Percentiles rank a stretch among this genome's conserved stretches.
Evolutionary conservation across 2,797 vertebrate species (phyloP).

Genomic region (Melanogrammus aeglefinus): DNA sequence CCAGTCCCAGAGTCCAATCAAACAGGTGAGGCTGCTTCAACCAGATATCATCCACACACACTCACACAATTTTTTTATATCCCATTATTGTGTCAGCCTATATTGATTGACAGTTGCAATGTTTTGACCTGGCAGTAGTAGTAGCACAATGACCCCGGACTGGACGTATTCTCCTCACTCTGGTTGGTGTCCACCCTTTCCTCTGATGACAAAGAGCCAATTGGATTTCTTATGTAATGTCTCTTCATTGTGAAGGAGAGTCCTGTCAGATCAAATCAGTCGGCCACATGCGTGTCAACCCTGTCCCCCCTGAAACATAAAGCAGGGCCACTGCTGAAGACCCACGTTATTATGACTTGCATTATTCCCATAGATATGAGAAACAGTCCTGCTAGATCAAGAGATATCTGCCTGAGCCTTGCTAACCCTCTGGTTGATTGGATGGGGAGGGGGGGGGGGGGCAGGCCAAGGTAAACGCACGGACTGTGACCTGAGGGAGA

Average conservation of each 20-base stretch:
- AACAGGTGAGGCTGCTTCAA: too few relatives aligned
- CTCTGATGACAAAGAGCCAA: background rate
- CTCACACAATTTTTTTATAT: background rate
- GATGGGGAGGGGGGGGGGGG: background rate
- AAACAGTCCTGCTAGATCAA: slow-evolving; percentile 38
- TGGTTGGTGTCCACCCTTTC: background rate
- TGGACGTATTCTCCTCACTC: background rate
- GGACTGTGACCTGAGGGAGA: background rate
- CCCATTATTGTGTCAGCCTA: background rate
- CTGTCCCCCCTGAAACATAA: slow-evolving; percentile 2
- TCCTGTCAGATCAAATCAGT: background rate
- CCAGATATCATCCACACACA: too few relatives aligned
- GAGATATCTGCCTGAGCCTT: slow-evolving; percentile 56
- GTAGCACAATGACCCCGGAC: background rate
- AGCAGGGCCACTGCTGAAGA: slow-evolving; percentile 33
- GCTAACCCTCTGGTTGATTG: slow-evolving; percentile 29
- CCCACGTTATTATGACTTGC: slow-evolving; percentile 10
- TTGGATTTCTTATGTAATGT: background rate
- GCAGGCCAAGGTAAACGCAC: background rate
- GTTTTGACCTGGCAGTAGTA: background rate
- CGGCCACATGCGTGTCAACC: slow-evolving; percentile 4
- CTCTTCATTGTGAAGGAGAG: background rate
- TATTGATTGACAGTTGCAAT: background rate
- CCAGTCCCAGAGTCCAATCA: too few relatives aligned
- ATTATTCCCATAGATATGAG: slow-evolving; percentile 64